A percentile compares a stretch with the other conserved stretches of the same genome.
These are phyloP conservation scores for Aspidapion aeneum DNA, from an alignment of 2,888 invertebrate species.

Conservation along the genomic window DNA sequence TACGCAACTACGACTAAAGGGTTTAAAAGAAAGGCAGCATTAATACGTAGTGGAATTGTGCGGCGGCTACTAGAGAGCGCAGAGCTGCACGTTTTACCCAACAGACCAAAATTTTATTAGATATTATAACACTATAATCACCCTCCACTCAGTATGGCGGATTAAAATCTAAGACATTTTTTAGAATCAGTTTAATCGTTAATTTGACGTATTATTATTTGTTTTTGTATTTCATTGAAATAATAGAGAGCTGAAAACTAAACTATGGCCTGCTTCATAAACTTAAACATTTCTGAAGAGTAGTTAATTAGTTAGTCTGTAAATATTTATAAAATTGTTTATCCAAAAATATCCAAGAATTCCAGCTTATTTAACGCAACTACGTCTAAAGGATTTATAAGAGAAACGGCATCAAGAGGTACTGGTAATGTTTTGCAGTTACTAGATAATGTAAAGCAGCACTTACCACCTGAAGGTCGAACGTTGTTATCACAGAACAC, in stretches of 20 bases:
- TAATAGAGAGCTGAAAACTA: too few species aligned
- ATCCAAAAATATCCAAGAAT: too few species aligned
- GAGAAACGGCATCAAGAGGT: slow-evolving; percentile 20
- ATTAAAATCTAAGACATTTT: slow-evolving; percentile 16
- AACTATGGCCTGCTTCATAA: too few species aligned
- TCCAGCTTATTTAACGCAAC: slow-evolving; percentile 22
- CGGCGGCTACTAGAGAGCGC: slow-evolving; percentile 30
- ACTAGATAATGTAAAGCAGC: slow-evolving; percentile 34
- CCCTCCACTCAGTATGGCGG: slow-evolving; percentile 26
- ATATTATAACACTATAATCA: slow-evolving; percentile 34
- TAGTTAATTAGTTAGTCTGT: too few species aligned
- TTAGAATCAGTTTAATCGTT: too few species aligned
- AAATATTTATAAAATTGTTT: too few species aligned
- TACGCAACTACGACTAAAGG: slow-evolving; percentile 22
- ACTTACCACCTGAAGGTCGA: slow-evolving; percentile 31
- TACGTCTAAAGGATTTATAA: slow-evolving; percentile 24
- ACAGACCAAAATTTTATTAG: slow-evolving; percentile 33
- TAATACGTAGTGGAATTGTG: slow-evolving; percentile 26
- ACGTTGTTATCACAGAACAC: slow-evolving; percentile 30
- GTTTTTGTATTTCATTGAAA: too few species aligned
- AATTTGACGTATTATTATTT: too few species aligned
- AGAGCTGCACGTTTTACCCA: slow-evolving; percentile 31
- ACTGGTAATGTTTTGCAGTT: slow-evolving; percentile 24
- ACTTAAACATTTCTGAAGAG: too few species aligned
- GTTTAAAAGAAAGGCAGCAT: slow-evolving; percentile 21